A percentile compares a stretch with the other conserved stretches of the same genome.
These are phyloP conservation scores for Esox niger DNA, from an alignment of 2,113 vertebrate genomes.

Conservation along the genomic window DNA sequence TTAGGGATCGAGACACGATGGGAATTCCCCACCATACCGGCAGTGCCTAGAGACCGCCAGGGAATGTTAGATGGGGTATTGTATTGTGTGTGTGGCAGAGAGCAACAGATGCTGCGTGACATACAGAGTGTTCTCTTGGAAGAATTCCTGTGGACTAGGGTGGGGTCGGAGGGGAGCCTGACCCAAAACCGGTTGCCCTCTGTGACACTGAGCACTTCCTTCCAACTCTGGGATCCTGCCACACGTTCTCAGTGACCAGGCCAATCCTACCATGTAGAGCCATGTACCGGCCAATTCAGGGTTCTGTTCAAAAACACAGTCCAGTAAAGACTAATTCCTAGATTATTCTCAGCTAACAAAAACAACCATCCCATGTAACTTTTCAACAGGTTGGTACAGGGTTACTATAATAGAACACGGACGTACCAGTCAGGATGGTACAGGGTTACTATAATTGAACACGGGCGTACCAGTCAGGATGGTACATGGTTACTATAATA, in stretches of 20 bases:
- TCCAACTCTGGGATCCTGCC: neutral
- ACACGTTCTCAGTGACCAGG: neutral
- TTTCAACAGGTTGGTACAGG: too few species aligned
- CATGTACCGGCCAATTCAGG: neutral
- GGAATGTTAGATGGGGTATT: constrained; percentile 12
- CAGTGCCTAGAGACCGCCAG: constrained; percentile 32
- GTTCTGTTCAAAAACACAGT: neutral
- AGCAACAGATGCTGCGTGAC: constrained; percentile 11
- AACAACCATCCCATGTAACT: too few species aligned
- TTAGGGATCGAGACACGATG: constrained; percentile 32
- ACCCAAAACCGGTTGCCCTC: constrained; percentile 23
- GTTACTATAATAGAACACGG: too few species aligned
- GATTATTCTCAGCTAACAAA: too few species aligned
- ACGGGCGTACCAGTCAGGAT: too few species aligned
- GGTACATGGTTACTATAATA: too few species aligned
- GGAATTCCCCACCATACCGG: constrained; percentile 39
- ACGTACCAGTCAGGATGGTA: too few species aligned
- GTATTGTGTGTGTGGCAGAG: constrained; percentile 12
- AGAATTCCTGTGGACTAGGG: neutral
- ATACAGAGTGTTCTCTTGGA: neutral
- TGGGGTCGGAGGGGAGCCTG: neutral
- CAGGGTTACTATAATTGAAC: too few species aligned
- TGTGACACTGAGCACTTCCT: constrained; percentile 12
- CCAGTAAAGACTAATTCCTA: neutral
- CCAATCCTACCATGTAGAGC: too few species aligned